A percentile compares a stretch with the other conserved stretches of the same genome.
These are phyloP conservation scores for Mimachlamys varia DNA, from an alignment of 2,888 invertebrate species.

Conservation along the genomic window DNA sequence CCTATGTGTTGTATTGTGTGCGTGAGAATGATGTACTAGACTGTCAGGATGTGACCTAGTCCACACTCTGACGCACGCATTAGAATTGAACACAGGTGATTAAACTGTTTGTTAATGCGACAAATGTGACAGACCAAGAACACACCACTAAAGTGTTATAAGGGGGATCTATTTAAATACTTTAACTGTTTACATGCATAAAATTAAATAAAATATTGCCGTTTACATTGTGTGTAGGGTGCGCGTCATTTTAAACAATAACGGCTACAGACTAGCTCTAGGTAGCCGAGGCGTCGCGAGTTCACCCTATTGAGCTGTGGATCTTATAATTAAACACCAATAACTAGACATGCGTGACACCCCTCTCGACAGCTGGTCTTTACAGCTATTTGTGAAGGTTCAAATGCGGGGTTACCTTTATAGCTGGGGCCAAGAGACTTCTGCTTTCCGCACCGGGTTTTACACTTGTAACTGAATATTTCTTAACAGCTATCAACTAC, in stretches of 20 bases:
- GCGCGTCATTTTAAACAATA: not conserved
- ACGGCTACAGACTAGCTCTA: not conserved
- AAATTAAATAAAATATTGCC: not conserved
- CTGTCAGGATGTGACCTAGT: not conserved
- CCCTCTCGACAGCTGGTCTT: slow-evolving; percentile 26
- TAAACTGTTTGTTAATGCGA: not conserved
- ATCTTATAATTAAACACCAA: not conserved
- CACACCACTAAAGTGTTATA: not conserved
- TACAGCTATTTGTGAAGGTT: not conserved
- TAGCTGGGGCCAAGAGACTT: not conserved
- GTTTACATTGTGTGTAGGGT: not conserved
- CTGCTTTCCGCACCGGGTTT: not conserved
- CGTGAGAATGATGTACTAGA: not conserved
- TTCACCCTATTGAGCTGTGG: not conserved
- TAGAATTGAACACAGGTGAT: not conserved
- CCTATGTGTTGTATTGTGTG: not conserved
- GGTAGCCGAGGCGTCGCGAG: slow-evolving; percentile 13
- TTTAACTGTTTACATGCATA: not conserved
- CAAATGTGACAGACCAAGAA: not conserved
- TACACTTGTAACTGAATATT: not conserved
- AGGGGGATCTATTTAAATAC: not conserved
- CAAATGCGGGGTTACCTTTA: slow-evolving; percentile 16
- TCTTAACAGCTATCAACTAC: not conserved
- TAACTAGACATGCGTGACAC: slow-evolving; percentile 13
- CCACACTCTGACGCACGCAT: not conserved